A percentile compares a stretch with the other conserved stretches of the same genome.
These are phyloP conservation scores for Acutogordius australiensis DNA, from an alignment of 2,888 invertebrate species.

Conservation along the genomic window DNA sequence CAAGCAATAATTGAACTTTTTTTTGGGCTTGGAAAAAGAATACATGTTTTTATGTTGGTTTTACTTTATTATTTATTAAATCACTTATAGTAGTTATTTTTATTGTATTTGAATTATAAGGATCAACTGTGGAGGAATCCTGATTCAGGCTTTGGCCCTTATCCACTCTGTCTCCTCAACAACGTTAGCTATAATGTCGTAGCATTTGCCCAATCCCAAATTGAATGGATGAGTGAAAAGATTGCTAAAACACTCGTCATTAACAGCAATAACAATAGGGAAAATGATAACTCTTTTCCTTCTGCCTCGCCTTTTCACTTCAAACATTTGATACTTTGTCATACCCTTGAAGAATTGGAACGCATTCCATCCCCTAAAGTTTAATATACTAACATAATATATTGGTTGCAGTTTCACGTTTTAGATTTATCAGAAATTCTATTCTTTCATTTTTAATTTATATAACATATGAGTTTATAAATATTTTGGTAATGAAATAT, in stretches of 20 bases:
- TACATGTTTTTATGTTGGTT: too few relatives aligned
- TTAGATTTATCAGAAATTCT: too few relatives aligned
- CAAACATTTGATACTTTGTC: conserved; percentile 67
- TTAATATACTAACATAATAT: too few relatives aligned
- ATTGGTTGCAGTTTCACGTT: too few relatives aligned
- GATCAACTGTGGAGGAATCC: conserved; percentile 75
- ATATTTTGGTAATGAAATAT: too few relatives aligned
- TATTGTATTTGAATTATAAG: too few relatives aligned
- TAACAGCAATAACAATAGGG: conserved; percentile 34
- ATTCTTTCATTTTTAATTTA: too few relatives aligned
- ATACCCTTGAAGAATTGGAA: conserved; percentile 50
- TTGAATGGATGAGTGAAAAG: conserved; percentile 99
- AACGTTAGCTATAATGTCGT: conserved; percentile 93
- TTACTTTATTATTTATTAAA: too few relatives aligned
- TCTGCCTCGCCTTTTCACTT: conserved; percentile 48
- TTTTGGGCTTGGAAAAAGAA: too few relatives aligned
- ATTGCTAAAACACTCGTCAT: conserved; percentile 38
- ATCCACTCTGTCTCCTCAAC: conserved; percentile 64
- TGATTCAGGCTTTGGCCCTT: conserved; percentile 73
- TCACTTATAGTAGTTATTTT: too few relatives aligned
- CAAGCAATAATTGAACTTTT: too few relatives aligned
- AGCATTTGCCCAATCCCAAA: conserved; percentile 85
- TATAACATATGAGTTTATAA: too few relatives aligned
- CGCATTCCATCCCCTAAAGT: conserved; percentile 60
- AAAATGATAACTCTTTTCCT: conserved; percentile 25